Conservation (phyloP, 2,797 vertebrate genomes). For the Acrossocheilus fasciatus region DNA sequence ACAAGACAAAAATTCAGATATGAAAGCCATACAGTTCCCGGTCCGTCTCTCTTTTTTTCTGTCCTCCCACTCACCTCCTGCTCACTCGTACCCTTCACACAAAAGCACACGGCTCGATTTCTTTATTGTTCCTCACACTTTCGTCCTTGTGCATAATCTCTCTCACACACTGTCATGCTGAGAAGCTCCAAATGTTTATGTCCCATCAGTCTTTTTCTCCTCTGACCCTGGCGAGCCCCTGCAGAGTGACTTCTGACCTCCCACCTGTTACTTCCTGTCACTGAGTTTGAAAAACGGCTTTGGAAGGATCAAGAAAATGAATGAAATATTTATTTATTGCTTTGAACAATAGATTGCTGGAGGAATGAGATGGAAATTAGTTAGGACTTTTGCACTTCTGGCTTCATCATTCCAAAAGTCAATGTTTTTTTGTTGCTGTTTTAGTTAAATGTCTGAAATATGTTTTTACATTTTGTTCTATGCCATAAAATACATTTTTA, state of each 20-base stretch:
- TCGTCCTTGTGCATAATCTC: conserved; percentile 21
- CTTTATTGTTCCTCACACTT: conserved; percentile 33
- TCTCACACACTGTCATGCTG: conserved; percentile 41
- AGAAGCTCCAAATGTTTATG: conserved; percentile 50
- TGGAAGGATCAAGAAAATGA: neutral
- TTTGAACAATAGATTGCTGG: neutral
- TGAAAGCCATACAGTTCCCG: conserved; percentile 32
- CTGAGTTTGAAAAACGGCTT: conserved; percentile 22
- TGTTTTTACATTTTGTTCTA: neutral
- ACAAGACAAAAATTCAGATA: conserved; percentile 43
- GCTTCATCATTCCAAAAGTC: neutral
- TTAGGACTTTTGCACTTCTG: neutral
- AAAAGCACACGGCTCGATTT: conserved; percentile 10
- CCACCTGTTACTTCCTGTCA: conserved; percentile 44
- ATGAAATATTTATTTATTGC: neutral
- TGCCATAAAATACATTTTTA: neutral
- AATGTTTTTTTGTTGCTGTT: neutral
- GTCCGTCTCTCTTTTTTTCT: conserved; percentile 21
- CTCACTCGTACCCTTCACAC: conserved; percentile 15
- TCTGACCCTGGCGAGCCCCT: conserved; percentile 45
- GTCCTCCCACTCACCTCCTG: conserved; percentile 36
- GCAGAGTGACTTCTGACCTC: conserved; percentile 51
- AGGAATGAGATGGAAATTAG: neutral
- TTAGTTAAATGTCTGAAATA: neutral
- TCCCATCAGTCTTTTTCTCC: conserved; percentile 44